Evolutionary conservation across 2,888 invertebrate species (phyloP).

Genomic region (Agonopterix arenella): DNA sequence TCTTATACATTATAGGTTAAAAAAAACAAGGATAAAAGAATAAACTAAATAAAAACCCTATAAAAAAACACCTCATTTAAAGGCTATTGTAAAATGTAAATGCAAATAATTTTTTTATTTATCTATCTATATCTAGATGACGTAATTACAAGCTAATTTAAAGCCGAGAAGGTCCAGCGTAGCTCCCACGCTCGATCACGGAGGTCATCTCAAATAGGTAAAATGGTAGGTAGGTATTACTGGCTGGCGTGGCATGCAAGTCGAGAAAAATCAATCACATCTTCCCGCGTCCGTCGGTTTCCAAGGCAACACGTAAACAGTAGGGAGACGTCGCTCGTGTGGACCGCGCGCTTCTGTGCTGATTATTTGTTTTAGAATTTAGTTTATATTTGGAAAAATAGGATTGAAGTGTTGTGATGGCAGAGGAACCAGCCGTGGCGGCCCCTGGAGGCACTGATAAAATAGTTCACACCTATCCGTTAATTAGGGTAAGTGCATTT

Average conservation of each 20-base stretch:
- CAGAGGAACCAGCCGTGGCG: conserved; percentile 51
- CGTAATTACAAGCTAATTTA: not conserved
- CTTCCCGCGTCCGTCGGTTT: conserved; percentile 63
- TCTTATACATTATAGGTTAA: too few relatives aligned
- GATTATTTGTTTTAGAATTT: too few relatives aligned
- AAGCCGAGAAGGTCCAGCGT: conserved; percentile 5
- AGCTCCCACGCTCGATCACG: conserved; percentile 25
- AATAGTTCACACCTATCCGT: conserved; percentile 87
- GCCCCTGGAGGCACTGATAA: conserved; percentile 78
- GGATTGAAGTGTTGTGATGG: conserved; percentile 32
- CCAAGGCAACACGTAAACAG: conserved; percentile 73
- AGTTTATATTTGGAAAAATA: too few relatives aligned
- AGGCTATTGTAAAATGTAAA: too few relatives aligned
- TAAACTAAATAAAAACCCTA: too few relatives aligned
- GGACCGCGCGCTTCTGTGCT: conserved; percentile 25
- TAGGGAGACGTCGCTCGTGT: conserved; percentile 47
- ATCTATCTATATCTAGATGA: not conserved
- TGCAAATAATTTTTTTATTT: too few relatives aligned
- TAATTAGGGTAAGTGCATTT: conserved; percentile 82
- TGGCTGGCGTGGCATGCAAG: not conserved
- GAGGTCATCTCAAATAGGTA: conserved; percentile 4
- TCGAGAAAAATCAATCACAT: conserved; percentile 70
- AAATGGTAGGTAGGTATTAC: not conserved
- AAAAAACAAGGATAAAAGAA: too few relatives aligned
- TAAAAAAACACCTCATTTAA: too few relatives aligned